Conservation (phyloP, 2,113 vertebrate species). For the Menura novaehollandiae region DNA sequence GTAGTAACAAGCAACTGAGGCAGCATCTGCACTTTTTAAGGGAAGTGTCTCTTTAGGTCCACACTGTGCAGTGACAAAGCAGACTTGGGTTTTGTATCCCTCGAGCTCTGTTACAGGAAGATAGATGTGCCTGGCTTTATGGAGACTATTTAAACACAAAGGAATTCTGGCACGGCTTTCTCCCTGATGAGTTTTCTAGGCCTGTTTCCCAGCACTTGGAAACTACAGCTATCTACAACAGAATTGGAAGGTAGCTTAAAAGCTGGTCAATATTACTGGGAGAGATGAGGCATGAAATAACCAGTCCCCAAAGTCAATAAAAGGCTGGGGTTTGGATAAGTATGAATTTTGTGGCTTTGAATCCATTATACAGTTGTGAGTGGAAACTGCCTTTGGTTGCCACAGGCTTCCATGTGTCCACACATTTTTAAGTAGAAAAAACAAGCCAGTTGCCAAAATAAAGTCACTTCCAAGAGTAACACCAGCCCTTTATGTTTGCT, state of each 20-base stretch:
- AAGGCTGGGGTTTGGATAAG: not conserved
- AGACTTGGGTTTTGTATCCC: not conserved
- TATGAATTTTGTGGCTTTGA: not conserved
- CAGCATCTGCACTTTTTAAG: not conserved
- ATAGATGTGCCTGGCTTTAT: not conserved
- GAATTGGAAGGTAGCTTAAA: not conserved
- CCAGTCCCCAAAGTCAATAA: not conserved
- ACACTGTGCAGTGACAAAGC: not conserved
- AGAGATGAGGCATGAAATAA: not conserved
- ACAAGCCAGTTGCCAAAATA: not conserved
- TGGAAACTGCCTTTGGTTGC: not conserved
- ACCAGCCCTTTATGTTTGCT: not conserved
- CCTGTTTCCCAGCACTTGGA: not conserved
- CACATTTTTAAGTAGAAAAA: not conserved
- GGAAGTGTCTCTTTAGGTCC: not conserved
- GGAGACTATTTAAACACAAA: not conserved
- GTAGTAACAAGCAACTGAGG: not conserved
- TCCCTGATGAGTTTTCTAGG: not conserved
- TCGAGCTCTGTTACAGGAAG: not conserved
- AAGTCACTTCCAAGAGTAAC: not conserved
- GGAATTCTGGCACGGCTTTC: not conserved
- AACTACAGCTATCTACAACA: not conserved
- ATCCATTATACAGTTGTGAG: not conserved
- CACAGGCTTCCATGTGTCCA: not conserved
- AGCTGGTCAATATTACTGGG: not conserved